Conservation (phyloP, 2,888 invertebrate genomes). For the Caradrina kadenii region DNA sequence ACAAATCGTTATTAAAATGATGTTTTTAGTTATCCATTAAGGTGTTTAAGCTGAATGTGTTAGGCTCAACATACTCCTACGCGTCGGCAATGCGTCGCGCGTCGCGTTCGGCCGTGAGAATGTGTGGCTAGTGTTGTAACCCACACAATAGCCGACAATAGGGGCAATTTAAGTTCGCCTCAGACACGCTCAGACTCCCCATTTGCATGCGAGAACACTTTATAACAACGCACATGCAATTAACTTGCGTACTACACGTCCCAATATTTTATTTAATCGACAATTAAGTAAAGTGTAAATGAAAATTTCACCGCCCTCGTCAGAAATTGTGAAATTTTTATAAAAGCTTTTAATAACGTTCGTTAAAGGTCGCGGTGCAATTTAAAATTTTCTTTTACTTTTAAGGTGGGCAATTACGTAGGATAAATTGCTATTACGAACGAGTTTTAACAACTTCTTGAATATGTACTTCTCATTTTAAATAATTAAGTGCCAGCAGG, state of each 20-base stretch:
- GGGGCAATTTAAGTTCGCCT: conserved; percentile 81
- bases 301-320: conserved; percentile 39
- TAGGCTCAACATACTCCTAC: conserved; percentile 46
- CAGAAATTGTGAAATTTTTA: conserved; percentile 46
- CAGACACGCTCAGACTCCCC: conserved; percentile 79
- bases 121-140: conserved; percentile 85
- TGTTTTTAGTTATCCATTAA: conserved; percentile 61
- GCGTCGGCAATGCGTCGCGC: conserved; percentile 60
- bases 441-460: conserved; percentile 49
- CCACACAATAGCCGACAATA: conserved; percentile 81
- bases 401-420: conserved; percentile 46
- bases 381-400: conserved; percentile 53
- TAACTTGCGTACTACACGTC: conserved; percentile 48
- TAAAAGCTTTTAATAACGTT: conserved; percentile 28
- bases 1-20: conserved; percentile 58
- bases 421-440: conserved; percentile 46
- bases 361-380: conserved; percentile 43
- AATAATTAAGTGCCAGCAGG: conserved; percentile 34
- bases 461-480: conserved; percentile 49
- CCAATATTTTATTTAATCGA: conserved; percentile 51
- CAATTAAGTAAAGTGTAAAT: conserved; percentile 35
- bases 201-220: conserved; percentile 72
- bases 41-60: conserved; percentile 70
- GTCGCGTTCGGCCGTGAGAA: conserved; percentile 83
- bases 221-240: conserved; percentile 56